Evolutionary conservation across 2,113 vertebrate genomes (phyloP).

Genomic region (Ariopsis seemanni): DNA sequence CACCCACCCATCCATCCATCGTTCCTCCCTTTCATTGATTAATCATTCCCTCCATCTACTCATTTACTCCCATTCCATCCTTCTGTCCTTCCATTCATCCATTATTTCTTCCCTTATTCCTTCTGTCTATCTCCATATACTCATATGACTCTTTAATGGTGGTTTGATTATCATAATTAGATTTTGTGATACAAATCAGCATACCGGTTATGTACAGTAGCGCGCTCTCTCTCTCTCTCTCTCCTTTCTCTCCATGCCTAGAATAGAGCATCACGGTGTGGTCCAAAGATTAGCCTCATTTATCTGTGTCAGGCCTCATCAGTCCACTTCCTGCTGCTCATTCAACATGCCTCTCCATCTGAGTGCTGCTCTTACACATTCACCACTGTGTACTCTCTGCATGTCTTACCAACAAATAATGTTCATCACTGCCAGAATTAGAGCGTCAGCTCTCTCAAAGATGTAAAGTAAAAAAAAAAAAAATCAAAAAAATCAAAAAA

Average conservation of each 20-base stretch:
- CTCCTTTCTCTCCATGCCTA: conserved; percentile 10
- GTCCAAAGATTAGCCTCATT: conserved; percentile 64
- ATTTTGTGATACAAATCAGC: background rate
- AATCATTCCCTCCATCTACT: background rate
- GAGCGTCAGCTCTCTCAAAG: background rate
- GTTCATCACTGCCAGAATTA: conserved; percentile 21
- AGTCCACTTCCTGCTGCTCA: conserved; percentile 52
- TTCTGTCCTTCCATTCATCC: background rate
- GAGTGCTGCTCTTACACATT: conserved; percentile 30
- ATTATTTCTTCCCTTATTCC: background rate
- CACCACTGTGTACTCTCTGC: conserved; percentile 36
- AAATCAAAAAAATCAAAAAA: too few species aligned
- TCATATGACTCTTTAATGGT: background rate
- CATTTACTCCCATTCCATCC: background rate
- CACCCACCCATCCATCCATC: background rate
- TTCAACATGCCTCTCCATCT: conserved; percentile 42
- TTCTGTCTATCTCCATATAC: background rate
- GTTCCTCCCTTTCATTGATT: background rate
- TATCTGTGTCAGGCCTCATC: conserved; percentile 60
- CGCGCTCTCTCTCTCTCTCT: background rate
- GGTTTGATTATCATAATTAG: background rate
- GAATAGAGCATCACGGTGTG: conserved; percentile 46
- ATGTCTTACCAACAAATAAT: conserved; percentile 27
- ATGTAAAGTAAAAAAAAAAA: background rate
- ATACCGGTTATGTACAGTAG: background rate